A percentile compares a stretch with the other conserved stretches of the same genome.
Conservation (phyloP, 1,140 invertebrate genomes). For the Panonychus citri region DNA sequence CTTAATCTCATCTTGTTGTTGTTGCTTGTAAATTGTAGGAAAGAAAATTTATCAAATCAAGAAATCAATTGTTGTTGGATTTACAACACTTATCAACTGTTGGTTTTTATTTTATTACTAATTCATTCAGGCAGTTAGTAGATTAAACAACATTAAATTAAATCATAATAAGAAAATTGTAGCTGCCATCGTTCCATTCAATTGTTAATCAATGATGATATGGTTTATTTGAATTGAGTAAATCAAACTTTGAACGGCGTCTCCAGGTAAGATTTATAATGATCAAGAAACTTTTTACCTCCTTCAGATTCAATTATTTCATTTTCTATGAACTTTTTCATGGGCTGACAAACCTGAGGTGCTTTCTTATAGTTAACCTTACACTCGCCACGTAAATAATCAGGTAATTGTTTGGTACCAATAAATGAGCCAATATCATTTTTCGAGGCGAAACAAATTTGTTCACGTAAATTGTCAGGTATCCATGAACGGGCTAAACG, state of each 20-base stretch:
- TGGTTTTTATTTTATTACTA: no score
- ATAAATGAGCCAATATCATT: slow-evolving; percentile 6
- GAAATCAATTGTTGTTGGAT: no score
- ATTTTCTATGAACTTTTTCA: neutral
- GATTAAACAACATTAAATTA: no score
- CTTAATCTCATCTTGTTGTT: no score
- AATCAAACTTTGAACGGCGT: neutral
- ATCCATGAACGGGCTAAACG: neutral
- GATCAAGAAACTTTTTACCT: neutral
- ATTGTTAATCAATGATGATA: no score
- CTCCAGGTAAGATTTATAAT: neutral
- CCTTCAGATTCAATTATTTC: neutral
- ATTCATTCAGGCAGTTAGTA: no score
- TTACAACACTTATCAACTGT: no score
- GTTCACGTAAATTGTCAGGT: slow-evolving; percentile 1
- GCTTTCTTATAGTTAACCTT: neutral
- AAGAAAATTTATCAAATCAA: no score
- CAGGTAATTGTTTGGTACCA: slow-evolving; percentile 7
- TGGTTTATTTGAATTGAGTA: no score
- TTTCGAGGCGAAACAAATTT: slow-evolving; percentile 9
- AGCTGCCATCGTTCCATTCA: no score
- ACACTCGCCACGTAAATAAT: slow-evolving; percentile 10
- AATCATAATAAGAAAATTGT: no score
- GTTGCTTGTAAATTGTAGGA: no score
- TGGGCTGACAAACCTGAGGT: neutral